Evolutionary conservation across 2,888 invertebrate species (phyloP), one percentile per base, ranked within the genome.

Genomic region (Cephus runcator): DNA sequence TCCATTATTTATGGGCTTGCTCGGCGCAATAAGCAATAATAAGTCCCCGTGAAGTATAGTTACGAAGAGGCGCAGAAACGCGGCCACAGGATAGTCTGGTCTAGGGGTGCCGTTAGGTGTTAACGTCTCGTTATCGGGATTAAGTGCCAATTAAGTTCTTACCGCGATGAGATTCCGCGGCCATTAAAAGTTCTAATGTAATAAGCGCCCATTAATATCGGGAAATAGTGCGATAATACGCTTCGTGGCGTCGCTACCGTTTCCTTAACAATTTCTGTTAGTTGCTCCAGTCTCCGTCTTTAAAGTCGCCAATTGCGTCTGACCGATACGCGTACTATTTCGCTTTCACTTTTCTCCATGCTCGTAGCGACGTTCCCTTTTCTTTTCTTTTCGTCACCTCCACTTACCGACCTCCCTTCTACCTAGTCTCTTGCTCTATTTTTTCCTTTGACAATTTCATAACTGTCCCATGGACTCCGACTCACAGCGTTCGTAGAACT

Each of bases 121-220:
- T 86, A 84, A 85, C 87, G 83, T 84, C 80, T 83, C 84, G 85
- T 86, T 88, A 89, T 85, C 82, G 81, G 84, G 86, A 89, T 89
- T 87, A 88, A 87, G 87, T 87, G 85, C 84, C 87, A 88, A 89
- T 89, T 89, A 87, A 86, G 84, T 87, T 86, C 85, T 86, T 84
- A 84, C 83, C 85, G 82, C 83, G 82, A 79, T 83, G 85, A 86
- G 85, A 88, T 87, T 86, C 82, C 84, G 82, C 82, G 83, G 82
- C 80, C 77, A 85, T 84, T 85, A 81, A 82, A 88, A 87, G 82
- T 88, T 88, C 87, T 87, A 85, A 88, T 86, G 85, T 83, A 85
- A 89, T 88, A 85, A 88, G 86, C 85, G 85, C 78, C 85, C 81
- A 84, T 87, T 87, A 87, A 84, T 71, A 71, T 71, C 71, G 71